A percentile compares a stretch with the other conserved stretches of the same genome.
Evolutionary conservation across 2,888 invertebrate genomes (phyloP).

Genomic region (Yponomeuta evonymella): DNA sequence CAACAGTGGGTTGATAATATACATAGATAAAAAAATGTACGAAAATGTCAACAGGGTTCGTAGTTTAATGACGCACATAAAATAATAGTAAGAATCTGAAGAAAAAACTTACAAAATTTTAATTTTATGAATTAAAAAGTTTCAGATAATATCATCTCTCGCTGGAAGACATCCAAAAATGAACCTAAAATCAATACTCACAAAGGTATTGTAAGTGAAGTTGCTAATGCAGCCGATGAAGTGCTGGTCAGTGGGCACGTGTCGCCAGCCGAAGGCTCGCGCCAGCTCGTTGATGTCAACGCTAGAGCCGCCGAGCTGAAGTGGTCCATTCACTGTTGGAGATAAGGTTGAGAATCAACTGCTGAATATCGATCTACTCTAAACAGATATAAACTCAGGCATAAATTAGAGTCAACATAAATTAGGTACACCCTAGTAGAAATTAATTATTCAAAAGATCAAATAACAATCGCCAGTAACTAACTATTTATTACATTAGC

Average conservation of each 20-base stretch:
- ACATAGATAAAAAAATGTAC: no score
- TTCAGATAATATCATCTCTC: not conserved
- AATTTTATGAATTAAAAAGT: not conserved
- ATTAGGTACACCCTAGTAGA: no score
- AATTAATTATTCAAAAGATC: no score
- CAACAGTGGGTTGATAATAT: no score
- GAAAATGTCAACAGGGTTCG: no score
- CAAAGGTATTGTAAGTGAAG: conserved; percentile 87
- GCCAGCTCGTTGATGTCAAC: conserved; percentile 79
- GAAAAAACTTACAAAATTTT: not conserved
- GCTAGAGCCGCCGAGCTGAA: conserved; percentile 89
- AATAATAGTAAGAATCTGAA: not conserved
- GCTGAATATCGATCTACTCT: no score
- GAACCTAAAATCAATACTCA: conserved; percentile 44
- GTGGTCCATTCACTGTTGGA: conserved; percentile 84
- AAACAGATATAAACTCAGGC: no score
- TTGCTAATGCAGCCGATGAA: conserved; percentile 95
- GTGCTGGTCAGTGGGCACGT: conserved; percentile 80
- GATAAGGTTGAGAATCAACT: conserved; percentile 10
- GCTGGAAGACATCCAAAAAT: conserved; percentile 17
- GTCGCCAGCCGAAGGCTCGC: conserved; percentile 80
- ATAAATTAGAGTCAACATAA: no score
- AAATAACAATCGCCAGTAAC: no score
- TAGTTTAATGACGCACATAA: no score
- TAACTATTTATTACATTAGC: no score